phyloP scores from a whole-genome alignment of 2,797 vertebrate genomes.

The Hyperoplus lanceolatus region DNA sequence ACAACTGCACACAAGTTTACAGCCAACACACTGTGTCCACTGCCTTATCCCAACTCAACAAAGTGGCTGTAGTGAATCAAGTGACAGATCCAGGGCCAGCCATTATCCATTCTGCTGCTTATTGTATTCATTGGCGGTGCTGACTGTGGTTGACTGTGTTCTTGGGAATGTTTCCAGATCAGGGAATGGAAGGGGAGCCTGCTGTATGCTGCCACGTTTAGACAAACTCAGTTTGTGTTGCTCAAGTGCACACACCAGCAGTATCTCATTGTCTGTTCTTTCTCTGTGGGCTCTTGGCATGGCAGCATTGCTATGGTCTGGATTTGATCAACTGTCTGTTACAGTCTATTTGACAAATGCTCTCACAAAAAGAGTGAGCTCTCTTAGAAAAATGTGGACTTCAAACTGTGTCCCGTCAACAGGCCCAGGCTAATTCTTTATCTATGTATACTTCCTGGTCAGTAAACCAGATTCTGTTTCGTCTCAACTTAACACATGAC shows the following conservation, averaged over 20 bases:
- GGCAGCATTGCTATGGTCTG: conserved; percentile 52
- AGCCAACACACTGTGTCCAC: conserved; percentile 45
- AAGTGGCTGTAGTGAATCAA: conserved; percentile 54
- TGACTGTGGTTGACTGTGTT: conserved; percentile 40
- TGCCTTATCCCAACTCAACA: conserved; percentile 60
- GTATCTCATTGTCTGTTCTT: conserved; percentile 48
- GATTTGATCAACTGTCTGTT: conserved; percentile 70
- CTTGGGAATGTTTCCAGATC: conserved; percentile 50
- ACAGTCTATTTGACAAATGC: conserved; percentile 53
- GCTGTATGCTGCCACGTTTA: conserved; percentile 48
- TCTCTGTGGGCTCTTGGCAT: conserved; percentile 49
- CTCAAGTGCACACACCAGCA: conserved; percentile 57
- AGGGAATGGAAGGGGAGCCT: conserved; percentile 25
- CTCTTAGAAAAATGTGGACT: conserved; percentile 25
- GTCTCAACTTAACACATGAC: conserved; percentile 3
- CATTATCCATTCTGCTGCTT: conserved; percentile 47
- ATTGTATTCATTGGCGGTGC: conserved; percentile 56
- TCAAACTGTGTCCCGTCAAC: neutral
- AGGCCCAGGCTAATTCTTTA: too few relatives aligned
- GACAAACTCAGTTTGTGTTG: conserved; percentile 56
- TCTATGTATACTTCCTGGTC: too few relatives aligned
- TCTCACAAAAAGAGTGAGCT: neutral
- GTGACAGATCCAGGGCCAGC: conserved; percentile 49
- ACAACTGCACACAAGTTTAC: conserved; percentile 52
- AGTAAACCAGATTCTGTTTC: neutral